Conservation (phyloP, 2,113 vertebrate genomes). For the Psittacara wagleri region DNA sequence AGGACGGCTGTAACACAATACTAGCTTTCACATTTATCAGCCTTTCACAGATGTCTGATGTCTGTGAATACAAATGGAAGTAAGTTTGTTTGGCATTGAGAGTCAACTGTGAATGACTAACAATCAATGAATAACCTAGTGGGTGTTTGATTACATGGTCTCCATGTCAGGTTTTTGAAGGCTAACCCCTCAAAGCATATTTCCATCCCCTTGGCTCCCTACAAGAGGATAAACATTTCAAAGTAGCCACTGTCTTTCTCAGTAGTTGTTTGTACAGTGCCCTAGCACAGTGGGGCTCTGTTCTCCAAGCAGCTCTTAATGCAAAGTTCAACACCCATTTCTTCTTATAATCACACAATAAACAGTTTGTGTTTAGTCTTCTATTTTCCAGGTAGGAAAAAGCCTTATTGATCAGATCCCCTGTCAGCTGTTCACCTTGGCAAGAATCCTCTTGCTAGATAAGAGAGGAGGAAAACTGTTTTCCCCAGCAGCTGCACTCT, state of each 20-base stretch:
- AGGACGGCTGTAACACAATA: not conserved
- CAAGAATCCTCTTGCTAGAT: not conserved
- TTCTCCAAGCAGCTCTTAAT: not conserved
- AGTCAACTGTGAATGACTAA: conserved; percentile 13
- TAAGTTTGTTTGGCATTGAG: not conserved
- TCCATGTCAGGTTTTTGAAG: not conserved
- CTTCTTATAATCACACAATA: not conserved
- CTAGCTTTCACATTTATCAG: not conserved
- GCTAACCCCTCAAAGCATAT: not conserved
- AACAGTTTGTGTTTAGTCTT: not conserved
- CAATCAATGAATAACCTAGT: not conserved
- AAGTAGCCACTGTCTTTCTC: not conserved
- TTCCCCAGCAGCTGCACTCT: not conserved
- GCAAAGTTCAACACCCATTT: not conserved
- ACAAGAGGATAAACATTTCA: not conserved
- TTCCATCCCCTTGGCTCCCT: not conserved
- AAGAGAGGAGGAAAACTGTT: not conserved
- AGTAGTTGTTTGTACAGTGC: not conserved
- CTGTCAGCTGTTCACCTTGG: not conserved
- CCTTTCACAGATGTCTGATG: not conserved
- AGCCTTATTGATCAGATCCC: not conserved
- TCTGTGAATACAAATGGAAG: not conserved
- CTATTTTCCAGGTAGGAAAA: not conserved
- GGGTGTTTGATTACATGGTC: conserved; percentile 20
- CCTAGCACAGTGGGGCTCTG: not conserved